These are phyloP conservation scores for Xiphias gladius DNA, from an alignment of 2,113 vertebrate species.

Conservation along the genomic window DNA sequence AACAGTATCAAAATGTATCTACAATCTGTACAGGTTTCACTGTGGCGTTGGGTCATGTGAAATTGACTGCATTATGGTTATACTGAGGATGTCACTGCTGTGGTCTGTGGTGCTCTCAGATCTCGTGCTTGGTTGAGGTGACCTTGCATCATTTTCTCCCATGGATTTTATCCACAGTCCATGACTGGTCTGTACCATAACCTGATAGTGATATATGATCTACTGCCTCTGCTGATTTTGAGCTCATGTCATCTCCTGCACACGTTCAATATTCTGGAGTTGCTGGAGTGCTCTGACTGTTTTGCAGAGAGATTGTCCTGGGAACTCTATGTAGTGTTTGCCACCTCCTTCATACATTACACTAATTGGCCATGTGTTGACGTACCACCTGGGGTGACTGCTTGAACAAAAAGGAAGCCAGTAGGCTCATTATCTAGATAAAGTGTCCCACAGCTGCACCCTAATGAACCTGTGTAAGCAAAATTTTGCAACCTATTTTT, in stretches of 20 bases:
- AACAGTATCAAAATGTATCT: too few species aligned
- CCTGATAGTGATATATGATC: not conserved
- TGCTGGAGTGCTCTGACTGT: not conserved
- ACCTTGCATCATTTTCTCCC: not conserved
- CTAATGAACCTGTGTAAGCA: not conserved
- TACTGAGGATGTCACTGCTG: not conserved
- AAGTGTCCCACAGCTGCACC: slow-evolving; percentile 33
- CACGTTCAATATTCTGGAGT: not conserved
- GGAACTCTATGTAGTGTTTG: not conserved
- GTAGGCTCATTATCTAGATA: slow-evolving; percentile 51
- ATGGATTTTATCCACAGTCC: not conserved
- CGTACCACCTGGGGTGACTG: slow-evolving; percentile 37
- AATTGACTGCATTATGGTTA: not conserved
- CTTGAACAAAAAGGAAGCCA: slow-evolving; percentile 28
- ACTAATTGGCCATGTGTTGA: slow-evolving; percentile 49
- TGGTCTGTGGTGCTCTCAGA: not conserved
- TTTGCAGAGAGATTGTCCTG: not conserved
- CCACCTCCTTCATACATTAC: slow-evolving; percentile 21
- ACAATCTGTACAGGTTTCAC: too few species aligned
- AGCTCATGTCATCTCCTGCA: not conserved
- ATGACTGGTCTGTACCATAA: not conserved
- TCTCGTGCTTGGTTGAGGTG: not conserved
- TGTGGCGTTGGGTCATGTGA: not conserved
- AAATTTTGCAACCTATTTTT: not conserved
- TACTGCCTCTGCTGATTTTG: not conserved